Conservation (phyloP, 2,888 invertebrate genomes). For the Pachydiplax longipennis region DNA sequence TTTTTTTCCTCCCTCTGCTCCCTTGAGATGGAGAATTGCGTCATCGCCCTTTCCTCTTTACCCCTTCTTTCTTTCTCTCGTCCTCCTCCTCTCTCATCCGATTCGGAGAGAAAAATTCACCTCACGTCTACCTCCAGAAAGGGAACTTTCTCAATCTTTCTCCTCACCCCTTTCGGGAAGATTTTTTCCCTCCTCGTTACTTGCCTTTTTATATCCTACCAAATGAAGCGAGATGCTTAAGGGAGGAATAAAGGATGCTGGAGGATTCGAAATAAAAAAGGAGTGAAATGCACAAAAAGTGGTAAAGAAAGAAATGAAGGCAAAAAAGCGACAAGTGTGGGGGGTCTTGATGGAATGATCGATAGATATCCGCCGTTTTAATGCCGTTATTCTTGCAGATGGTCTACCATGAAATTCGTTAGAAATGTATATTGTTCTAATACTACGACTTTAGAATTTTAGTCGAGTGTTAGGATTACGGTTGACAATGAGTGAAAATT, state of each 20-base stretch:
- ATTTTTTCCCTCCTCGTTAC: neutral
- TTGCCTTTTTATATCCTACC: neutral
- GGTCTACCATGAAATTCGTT: too few relatives aligned
- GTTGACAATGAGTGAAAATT: too few relatives aligned
- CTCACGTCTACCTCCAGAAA: conserved; percentile 5
- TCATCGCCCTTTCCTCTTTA: neutral
- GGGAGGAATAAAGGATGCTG: neutral
- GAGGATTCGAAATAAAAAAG: neutral
- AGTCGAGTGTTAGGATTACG: too few relatives aligned
- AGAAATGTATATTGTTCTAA: too few relatives aligned
- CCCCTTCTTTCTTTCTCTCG: neutral
- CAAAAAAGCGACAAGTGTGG: neutral
- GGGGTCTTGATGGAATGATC: too few relatives aligned
- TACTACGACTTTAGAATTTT: too few relatives aligned
- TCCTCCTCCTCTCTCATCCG: neutral
- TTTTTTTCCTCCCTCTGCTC: neutral
- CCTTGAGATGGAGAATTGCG: neutral
- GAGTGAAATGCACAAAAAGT: neutral
- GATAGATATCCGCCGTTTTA: too few relatives aligned
- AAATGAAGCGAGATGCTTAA: neutral
- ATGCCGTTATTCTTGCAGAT: too few relatives aligned
- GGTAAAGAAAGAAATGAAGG: neutral
- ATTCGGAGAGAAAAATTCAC: neutral
- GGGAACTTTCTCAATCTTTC: conserved; percentile 24
- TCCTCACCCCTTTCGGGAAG: neutral